Percentiles rank a stretch among this genome's conserved stretches.
Conservation (phyloP, 1,140 invertebrate species). For the Leguminivora glycinivorella region DNA sequence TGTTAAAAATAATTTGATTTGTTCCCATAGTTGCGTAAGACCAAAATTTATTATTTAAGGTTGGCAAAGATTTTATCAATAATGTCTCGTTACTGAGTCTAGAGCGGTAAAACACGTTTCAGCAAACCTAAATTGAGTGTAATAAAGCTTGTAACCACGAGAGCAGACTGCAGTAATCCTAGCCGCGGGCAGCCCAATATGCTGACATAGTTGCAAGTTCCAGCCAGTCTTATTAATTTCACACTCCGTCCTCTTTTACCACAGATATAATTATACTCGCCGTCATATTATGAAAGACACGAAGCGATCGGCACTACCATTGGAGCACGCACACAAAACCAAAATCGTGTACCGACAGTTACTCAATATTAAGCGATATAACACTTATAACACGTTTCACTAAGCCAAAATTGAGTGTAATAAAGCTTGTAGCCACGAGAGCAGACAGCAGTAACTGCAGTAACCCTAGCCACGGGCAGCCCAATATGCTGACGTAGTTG, state of each 20-base stretch:
- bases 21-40: too few relatives aligned
- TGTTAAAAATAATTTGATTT: too few relatives aligned
- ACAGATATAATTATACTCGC: not conserved
- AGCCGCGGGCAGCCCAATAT: conserved; percentile 10
- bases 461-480: not conserved
- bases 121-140: not conserved
- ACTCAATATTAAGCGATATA: too few relatives aligned
- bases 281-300: not conserved
- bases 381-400: too few relatives aligned
- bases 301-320: too few relatives aligned
- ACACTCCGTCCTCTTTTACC: not conserved
- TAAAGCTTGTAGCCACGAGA: not conserved
- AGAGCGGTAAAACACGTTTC: not conserved
- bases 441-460: too few relatives aligned
- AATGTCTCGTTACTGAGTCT: not conserved
- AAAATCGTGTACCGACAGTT: too few relatives aligned
- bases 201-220: conserved; percentile 26
- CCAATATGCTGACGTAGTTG: conserved; percentile 17
- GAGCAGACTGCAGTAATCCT: not conserved
- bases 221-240: conserved; percentile 22
- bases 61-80: not conserved
- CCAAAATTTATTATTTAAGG: too few relatives aligned
- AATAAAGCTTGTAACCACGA: conserved; percentile 3
- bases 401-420: not conserved
- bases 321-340: too few relatives aligned